phyloP scores from a whole-genome alignment of 2,113 vertebrate species.

The Tragelaphus buxtoni region DNA sequence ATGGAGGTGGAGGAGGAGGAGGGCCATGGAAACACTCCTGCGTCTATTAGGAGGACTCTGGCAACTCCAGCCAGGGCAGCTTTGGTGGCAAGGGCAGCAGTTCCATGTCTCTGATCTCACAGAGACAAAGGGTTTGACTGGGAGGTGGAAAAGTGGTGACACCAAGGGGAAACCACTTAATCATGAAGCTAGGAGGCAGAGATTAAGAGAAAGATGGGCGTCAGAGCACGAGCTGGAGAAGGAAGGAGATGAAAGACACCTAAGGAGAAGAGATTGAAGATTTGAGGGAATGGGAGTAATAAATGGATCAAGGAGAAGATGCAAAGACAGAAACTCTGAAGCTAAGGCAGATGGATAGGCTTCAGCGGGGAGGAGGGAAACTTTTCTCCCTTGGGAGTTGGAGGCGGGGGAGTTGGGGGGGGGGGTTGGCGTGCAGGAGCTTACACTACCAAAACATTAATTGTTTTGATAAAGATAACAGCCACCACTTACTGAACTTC shows the following conservation, averaged over 20 bases:
- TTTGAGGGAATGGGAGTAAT: neutral
- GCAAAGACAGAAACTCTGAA: neutral
- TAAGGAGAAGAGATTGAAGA: neutral
- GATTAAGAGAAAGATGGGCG: neutral
- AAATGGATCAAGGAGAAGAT: neutral
- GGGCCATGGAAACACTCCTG: neutral
- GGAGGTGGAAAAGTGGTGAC: neutral
- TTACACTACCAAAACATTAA: neutral
- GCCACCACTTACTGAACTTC: neutral
- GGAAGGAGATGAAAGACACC: neutral
- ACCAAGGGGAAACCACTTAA: neutral
- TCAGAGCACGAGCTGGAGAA: neutral
- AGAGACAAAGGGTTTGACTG: fast-evolving
- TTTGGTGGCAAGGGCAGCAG: too few species aligned
- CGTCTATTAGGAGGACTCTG: neutral
- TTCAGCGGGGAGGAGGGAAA: neutral
- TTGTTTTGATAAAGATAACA: neutral
- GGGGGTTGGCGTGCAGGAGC: neutral
- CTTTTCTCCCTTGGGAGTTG: neutral
- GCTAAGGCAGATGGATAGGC: neutral
- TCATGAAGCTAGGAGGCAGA: neutral
- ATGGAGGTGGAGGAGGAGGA: neutral
- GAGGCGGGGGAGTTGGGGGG: neutral
- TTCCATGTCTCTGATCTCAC: neutral
- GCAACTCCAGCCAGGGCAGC: neutral